Base-by-base conservation (phyloP, 2,888 invertebrate genomes). In the Mayetiola destructor region DNA sequence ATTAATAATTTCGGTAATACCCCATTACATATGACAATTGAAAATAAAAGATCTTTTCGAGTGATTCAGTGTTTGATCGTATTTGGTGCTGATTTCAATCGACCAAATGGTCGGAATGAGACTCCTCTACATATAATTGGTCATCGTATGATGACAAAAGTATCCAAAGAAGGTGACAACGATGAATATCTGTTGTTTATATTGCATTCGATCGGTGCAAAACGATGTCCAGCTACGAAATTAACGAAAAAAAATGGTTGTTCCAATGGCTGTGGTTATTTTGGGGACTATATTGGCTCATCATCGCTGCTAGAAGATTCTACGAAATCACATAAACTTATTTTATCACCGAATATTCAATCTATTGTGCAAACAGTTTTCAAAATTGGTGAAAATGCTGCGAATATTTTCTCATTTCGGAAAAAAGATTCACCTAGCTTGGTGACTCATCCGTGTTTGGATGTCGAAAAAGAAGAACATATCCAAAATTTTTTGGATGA, bases 201-300 rank as follows among this genome's bases (percentile, higher is more conserved):
- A 54, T 70, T 95, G 53, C 86, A 93, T 66, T 83, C 88, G 0
- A 88, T 92, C 10, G 94, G 94, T 0, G 93, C 93, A 14, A 76
- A 79, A 62, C 80, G 93, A 14, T 56, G 56, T 21, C 63, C 65
- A 1, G 65, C n/a, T n/a, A n/a, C n/a, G n/a, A n/a, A n/a, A n/a
- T n/a, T n/a, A n/a, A n/a, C n/a, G n/a, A n/a, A 63, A 12, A 68
- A 60, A 54, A 64, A 63, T n/a, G 67, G 65, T 56, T 95, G 95
- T 64, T 77, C 80, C 0, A 75, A 82, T 0, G 89, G 91, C 0
- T 96, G 95, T 66, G 78, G 78, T 56, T 66, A 76, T 10, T 74
- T 77, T 27, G 90, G 89, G 0, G 78, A 74, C 9, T 87, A 81
- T 66, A 82, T 86, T 68, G 94, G 94, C 0, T 81, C 83, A 37